phyloP scores from a whole-genome alignment of 2,888 invertebrate genomes.

The Beris chalybata region DNA sequence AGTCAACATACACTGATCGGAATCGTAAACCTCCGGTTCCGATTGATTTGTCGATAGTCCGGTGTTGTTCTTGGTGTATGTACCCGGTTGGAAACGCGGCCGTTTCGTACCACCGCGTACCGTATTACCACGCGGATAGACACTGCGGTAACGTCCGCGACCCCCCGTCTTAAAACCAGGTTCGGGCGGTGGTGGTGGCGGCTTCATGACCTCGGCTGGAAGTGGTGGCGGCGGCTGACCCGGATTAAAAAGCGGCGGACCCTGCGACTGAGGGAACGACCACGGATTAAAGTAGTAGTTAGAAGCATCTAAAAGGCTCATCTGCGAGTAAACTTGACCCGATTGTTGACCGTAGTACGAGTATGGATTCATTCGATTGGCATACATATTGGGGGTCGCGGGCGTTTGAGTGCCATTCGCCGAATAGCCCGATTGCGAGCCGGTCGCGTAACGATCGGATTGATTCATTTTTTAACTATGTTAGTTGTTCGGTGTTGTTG shows the following conservation, averaged over 20 bases:
- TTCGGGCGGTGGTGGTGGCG: slow-evolving; percentile 38
- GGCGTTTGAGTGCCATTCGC: neutral
- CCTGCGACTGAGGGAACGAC: slow-evolving; percentile 7
- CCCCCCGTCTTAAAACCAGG: slow-evolving; percentile 20
- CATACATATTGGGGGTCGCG: neutral
- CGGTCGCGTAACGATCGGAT: no score
- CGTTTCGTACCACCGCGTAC: neutral
- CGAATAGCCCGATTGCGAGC: no score
- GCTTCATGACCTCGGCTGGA: neutral
- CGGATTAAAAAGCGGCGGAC: slow-evolving; percentile 41
- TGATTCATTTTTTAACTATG: no score
- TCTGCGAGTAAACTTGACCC: neutral
- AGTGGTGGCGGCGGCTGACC: slow-evolving; percentile 43
- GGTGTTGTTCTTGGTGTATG: neutral
- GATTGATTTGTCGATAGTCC: neutral
- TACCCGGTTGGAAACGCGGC: neutral
- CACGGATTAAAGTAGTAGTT: slow-evolving; percentile 22
- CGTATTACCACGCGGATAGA: slow-evolving; percentile 13
- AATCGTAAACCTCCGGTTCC: no score
- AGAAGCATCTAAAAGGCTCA: neutral
- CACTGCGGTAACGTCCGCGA: neutral
- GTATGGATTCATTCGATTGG: slow-evolving; percentile 12
- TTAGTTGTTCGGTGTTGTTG: no score
- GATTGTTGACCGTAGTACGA: neutral
- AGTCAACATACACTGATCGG: no score